Evolutionary conservation across 2,888 invertebrate species (phyloP).

Genomic region (Coleophora flavipennella): DNA sequence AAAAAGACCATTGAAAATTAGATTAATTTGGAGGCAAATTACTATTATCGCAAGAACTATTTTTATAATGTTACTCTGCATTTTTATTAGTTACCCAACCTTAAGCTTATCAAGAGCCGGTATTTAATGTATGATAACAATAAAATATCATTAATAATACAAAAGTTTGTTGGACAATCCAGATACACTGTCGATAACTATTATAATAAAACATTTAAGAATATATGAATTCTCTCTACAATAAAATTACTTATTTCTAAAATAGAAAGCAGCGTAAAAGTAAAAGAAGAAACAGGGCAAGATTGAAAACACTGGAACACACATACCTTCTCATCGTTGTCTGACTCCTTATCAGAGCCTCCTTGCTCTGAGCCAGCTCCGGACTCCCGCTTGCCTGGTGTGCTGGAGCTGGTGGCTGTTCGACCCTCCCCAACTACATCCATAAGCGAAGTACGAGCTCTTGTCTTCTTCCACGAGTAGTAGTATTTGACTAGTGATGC

Average conservation of each 20-base stretch:
- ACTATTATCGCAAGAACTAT: no score
- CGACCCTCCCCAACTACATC: constrained; percentile 85
- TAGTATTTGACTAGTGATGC: constrained; percentile 97
- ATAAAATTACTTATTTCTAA: no score
- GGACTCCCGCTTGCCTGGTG: constrained; percentile 77
- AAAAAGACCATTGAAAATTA: no score
- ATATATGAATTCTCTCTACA: not conserved
- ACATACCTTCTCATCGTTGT: constrained; percentile 91
- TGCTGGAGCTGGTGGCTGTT: constrained; percentile 78
- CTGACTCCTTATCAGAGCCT: constrained; percentile 89
- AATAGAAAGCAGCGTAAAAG: not conserved
- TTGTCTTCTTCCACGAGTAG: constrained; percentile 98
- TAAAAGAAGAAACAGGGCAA: constrained; percentile 3
- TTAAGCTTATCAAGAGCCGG: constrained; percentile 1
- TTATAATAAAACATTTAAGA: constrained; percentile 9
- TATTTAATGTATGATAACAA: no score
- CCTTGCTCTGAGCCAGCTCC: constrained; percentile 85
- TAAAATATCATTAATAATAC: not conserved
- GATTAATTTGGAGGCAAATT: no score
- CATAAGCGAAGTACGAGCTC: constrained; percentile 93
- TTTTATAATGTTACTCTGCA: constrained; percentile 44
- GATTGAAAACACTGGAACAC: not conserved
- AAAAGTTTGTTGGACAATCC: constrained; percentile 54
- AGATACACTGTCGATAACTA: constrained; percentile 42
- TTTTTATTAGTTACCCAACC: constrained; percentile 38